phyloP scores from a whole-genome alignment of 2,797 vertebrate genomes.

The Sebastes paucispinis region DNA sequence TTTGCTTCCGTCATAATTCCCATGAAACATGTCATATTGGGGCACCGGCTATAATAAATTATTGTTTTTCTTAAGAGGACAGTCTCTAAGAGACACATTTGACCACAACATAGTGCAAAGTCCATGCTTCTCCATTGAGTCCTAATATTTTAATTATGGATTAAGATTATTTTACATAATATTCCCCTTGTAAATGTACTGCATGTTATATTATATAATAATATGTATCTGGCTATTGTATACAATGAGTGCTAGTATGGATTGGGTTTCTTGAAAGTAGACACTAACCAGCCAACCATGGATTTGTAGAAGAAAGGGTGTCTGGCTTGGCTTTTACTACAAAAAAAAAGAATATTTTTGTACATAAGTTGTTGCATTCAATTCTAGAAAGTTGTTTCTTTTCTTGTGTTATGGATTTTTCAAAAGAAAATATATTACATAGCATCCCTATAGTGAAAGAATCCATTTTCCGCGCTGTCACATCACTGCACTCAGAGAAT shows the following conservation, averaged over 20 bases:
- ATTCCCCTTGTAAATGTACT: background rate
- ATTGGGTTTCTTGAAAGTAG: background rate
- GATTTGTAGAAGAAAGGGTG: background rate
- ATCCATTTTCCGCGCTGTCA: background rate
- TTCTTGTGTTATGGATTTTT: background rate
- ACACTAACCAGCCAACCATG: background rate
- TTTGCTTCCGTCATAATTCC: background rate
- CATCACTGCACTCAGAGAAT: background rate
- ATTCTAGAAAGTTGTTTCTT: background rate
- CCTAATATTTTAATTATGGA: fast-evolving
- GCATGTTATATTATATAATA: background rate
- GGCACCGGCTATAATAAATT: no score
- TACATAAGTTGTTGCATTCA: background rate
- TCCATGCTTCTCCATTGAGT: background rate
- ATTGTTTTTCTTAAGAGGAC: no score
- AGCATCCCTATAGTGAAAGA: background rate
- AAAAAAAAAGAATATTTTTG: background rate
- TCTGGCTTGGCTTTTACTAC: background rate
- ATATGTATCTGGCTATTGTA: background rate
- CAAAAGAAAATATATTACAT: background rate
- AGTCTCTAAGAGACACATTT: no score
- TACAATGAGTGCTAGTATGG: background rate
- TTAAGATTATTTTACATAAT: background rate
- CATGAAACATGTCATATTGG: no score
- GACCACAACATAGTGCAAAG: background rate